These are phyloP conservation scores for Varecia variegata DNA, from an alignment of 2,797 vertebrate genomes.

Conservation along the genomic window DNA sequence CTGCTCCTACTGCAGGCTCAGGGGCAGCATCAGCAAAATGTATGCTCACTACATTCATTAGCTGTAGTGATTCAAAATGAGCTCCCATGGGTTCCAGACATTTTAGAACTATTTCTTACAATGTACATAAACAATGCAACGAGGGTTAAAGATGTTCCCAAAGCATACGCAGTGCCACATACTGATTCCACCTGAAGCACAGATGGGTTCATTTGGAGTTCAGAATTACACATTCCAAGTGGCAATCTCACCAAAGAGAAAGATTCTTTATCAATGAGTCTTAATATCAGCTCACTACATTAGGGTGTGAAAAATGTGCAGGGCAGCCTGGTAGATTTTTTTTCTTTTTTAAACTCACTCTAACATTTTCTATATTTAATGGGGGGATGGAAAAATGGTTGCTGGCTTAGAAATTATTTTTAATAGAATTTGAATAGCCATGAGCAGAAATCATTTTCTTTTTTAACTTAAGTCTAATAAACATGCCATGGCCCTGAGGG, in stretches of 20 bases:
- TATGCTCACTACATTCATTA: not conserved
- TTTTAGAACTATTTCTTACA: not conserved
- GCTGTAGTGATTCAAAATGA: not conserved
- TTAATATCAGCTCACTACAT: slow-evolving; percentile 21
- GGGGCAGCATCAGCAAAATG: not conserved
- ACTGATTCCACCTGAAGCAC: not conserved
- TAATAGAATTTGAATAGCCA: slow-evolving; percentile 54
- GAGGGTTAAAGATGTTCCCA: not conserved
- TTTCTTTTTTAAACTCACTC: not conserved
- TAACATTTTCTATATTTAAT: slow-evolving; percentile 18
- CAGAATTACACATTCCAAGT: not conserved
- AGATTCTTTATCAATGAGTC: not conserved
- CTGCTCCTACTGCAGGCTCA: not conserved
- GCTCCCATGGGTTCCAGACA: not conserved
- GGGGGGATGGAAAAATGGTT: not conserved
- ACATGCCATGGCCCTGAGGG: not conserved
- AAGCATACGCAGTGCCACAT: accelerated
- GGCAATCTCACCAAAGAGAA: not conserved
- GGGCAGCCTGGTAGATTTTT: not conserved
- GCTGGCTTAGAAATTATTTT: slow-evolving; percentile 54
- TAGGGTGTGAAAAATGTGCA: slow-evolving; percentile 59
- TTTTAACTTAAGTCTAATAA: slow-evolving; percentile 52
- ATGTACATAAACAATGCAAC: not conserved
- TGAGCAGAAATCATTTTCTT: slow-evolving; percentile 48
- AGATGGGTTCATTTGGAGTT: not conserved